phyloP scores from a whole-genome alignment of 2,797 vertebrate genomes.

The Acanthornis magna region DNA sequence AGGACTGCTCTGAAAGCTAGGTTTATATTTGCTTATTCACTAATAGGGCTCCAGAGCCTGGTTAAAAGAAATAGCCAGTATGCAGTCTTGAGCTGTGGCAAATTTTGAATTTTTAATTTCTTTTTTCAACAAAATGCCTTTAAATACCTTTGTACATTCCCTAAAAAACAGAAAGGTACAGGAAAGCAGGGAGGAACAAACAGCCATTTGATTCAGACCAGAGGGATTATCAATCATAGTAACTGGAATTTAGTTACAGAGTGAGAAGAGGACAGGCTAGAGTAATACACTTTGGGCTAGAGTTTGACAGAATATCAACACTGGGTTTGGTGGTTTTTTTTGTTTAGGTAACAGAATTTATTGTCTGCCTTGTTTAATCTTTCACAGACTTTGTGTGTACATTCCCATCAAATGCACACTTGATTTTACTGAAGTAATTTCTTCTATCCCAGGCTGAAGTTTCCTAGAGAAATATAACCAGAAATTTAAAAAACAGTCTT shows the following conservation, averaged over 20 bases:
- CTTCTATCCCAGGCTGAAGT: not conserved
- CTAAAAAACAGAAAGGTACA: not conserved
- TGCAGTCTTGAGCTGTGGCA: not conserved
- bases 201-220: not conserved
- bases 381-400: not conserved
- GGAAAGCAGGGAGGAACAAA: not conserved
- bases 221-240: not conserved
- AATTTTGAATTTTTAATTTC: not conserved
- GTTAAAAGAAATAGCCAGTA: not conserved
- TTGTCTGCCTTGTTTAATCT: not conserved
- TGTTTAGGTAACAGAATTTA: not conserved
- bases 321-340: not conserved
- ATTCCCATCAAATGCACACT: not conserved
- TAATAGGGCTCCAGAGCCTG: not conserved
- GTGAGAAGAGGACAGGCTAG: not conserved
- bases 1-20: not conserved
- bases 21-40: not conserved
- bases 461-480: not conserved
- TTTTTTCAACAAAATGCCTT: not conserved
- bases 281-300: not conserved
- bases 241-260: not conserved
- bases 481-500: not conserved
- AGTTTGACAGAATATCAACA: not conserved
- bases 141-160: not conserved
- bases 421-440: not conserved